These are phyloP conservation scores for Trichogramma pretiosum DNA, from an alignment of 1,140 invertebrate species.

Conservation along the genomic window DNA sequence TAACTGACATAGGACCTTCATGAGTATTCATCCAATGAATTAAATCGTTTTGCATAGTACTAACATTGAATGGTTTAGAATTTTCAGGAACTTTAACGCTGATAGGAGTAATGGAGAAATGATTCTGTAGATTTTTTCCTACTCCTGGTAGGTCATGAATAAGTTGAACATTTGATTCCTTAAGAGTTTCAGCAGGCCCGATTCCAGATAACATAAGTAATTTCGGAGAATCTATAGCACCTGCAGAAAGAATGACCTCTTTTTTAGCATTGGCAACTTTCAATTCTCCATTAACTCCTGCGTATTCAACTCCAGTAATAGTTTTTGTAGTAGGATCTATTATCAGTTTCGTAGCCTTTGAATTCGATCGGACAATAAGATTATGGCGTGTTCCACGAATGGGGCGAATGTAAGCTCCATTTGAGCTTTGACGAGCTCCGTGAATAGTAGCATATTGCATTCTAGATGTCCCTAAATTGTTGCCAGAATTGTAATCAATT, in stretches of 20 bases:
- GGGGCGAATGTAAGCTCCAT: conserved; percentile 59
- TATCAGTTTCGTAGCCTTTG: conserved; percentile 51
- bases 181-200: conserved; percentile 50
- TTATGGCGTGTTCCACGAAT: conserved; percentile 58
- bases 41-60: background rate
- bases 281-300: conserved; percentile 24
- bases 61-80: background rate
- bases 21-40: conserved; percentile 5
- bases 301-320: conserved; percentile 14
- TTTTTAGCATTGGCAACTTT: conserved; percentile 22
- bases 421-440: conserved; percentile 58
- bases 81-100: background rate
- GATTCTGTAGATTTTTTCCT: conserved; percentile 47
- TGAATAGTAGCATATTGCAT: conserved; percentile 47
- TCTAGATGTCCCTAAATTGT: conserved; percentile 47
- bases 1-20: conserved; percentile 2
- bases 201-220: conserved; percentile 62
- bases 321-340: conserved; percentile 41
- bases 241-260: conserved; percentile 62
- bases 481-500: background rate
- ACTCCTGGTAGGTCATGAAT: conserved; percentile 46
- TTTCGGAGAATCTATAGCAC: conserved; percentile 64
- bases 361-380: conserved; percentile 55
- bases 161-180: conserved; percentile 35
- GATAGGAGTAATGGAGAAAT: conserved; percentile 25